These are phyloP conservation scores for Holothuria leucospilota DNA, from an alignment of 53 echinoderm and acorn worm species.

Conservation along the genomic window DNA sequence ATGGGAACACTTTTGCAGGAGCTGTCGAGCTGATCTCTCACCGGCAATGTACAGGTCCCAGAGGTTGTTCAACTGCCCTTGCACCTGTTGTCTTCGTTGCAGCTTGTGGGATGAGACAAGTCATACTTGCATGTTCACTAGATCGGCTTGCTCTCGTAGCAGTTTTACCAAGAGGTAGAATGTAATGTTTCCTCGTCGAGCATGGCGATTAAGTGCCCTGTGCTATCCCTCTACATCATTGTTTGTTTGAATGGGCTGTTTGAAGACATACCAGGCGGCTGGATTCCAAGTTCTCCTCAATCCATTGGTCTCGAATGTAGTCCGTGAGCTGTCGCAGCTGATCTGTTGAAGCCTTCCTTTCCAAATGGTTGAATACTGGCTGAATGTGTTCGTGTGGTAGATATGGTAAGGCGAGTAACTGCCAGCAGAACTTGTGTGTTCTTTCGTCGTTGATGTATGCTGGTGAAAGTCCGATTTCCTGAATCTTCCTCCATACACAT, in stretches of 20 bases:
- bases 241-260: slow-evolving; percentile 39
- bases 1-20: slow-evolving; percentile 8
- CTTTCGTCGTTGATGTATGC: slow-evolving; percentile 27
- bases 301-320: slow-evolving; percentile 48
- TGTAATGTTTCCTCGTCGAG: too few relatives aligned
- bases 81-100: slow-evolving; percentile 11
- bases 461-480: slow-evolving; percentile 38
- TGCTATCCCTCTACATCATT: background rate
- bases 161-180: too few relatives aligned
- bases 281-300: slow-evolving; percentile 21
- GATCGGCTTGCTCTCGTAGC: too few relatives aligned
- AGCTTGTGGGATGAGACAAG: slow-evolving; percentile 28
- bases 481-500: slow-evolving; percentile 51
- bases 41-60: slow-evolving; percentile 27
- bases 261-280: slow-evolving; percentile 44
- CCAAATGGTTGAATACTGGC: slow-evolving; percentile 32
- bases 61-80: slow-evolving; percentile 4
- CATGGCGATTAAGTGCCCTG: too few relatives aligned
- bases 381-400: slow-evolving; percentile 46
- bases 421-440: slow-evolving; percentile 20
- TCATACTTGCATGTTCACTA: slow-evolving; percentile 8
- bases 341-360: slow-evolving; percentile 1
- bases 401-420: slow-evolving; percentile 44
- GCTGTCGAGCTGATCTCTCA: slow-evolving; percentile 1
- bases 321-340: slow-evolving; percentile 1